A percentile compares a stretch with the other conserved stretches of the same genome.
Evolutionary conservation across 1,140 invertebrate genomes (phyloP).

Genomic region (Drosophila elegans): DNA sequence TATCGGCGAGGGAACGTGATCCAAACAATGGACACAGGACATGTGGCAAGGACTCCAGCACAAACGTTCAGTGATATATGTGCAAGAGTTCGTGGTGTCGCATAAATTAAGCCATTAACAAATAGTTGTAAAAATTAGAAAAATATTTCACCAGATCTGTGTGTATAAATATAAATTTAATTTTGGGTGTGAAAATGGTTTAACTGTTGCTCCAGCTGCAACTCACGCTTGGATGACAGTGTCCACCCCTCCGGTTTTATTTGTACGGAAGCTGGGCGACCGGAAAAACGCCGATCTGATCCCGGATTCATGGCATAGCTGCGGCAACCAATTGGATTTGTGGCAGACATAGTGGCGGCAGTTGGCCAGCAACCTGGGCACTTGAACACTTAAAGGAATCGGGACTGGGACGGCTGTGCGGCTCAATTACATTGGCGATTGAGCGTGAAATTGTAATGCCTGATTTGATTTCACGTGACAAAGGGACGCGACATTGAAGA

Average conservation of each 20-base stretch:
- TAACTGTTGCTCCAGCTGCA: conserved; percentile 75
- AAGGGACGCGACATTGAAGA: conserved; percentile 43
- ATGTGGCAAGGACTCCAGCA: conserved; percentile 54
- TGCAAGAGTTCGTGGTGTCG: conserved; percentile 51
- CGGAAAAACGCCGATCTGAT: conserved; percentile 50
- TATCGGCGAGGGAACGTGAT: conserved; percentile 72
- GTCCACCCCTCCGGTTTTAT: conserved; percentile 5
- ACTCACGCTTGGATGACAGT: conserved; percentile 40
- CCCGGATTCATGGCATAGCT: conserved; percentile 27
- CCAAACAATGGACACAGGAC: conserved; percentile 69
- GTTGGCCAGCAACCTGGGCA: conserved; percentile 28
- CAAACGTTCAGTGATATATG: conserved; percentile 34
- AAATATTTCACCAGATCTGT: conserved; percentile 35
- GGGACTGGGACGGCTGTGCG: conserved; percentile 69
- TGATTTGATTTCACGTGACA: conserved; percentile 83
- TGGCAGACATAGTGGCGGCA: conserved; percentile 66
- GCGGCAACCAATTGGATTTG: conserved; percentile 71
- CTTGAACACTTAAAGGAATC: conserved; percentile 27
- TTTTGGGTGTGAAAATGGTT: conserved; percentile 19
- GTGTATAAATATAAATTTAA: conserved; percentile 14
- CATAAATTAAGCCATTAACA: conserved; percentile 74
- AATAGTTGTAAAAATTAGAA: conserved; percentile 56
- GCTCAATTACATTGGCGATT: conserved; percentile 78
- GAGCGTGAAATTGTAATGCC: conserved; percentile 80
- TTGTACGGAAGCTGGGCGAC: conserved; percentile 53